Base-by-base conservation (phyloP, 2,113 vertebrate genomes). In the Salvelinus fontinalis region DNA sequence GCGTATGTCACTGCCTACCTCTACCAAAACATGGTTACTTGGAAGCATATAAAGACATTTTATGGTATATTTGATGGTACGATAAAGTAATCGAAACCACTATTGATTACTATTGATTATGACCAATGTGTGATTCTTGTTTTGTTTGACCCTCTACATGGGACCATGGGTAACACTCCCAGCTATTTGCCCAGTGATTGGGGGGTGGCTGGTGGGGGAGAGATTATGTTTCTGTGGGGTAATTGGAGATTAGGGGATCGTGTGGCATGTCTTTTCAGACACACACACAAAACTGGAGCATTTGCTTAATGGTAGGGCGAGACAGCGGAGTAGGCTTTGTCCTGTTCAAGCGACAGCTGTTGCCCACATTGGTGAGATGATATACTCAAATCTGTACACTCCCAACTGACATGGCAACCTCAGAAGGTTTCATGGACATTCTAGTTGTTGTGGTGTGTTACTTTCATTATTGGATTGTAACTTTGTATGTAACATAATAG, bases 201-300 rank as follows among this genome's bases (percentile, higher is more conserved):
- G 79, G 73, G 79, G 75, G 54, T 75, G 79, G 77, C 67, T 76
- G 73, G 75, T 66, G 39, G 67, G 74, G 48, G 65, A 67, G 48
- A 67, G 67, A 76, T 86, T 86, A 76, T 82, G 83, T 86, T 78
- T 86, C 82, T 80, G 80, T 51, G 73, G 74, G 71, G 85, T 84
- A 86, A 86, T 9, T 81, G 78, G 85, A 86, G 85, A 84, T 70
- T 76, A 78, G 73, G 74, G 82, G 76, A 78, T 84, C 82, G 71
- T 79, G 80, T 86, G 82, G 70, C 82, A 84, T 76, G 80, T 64
- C 73, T 81, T 80, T 84, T 84, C 79, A 83, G 77, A 77, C 72
- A 76, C 74, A 83, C 76, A 77, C 59, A 67, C 71, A 80, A 79
- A 69, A 80, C 65, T 82, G 74, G 70, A 70, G 73, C 70, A 80